phyloP scores from a whole-genome alignment of 2,113 vertebrate species.

The Seriola aureovittata region DNA sequence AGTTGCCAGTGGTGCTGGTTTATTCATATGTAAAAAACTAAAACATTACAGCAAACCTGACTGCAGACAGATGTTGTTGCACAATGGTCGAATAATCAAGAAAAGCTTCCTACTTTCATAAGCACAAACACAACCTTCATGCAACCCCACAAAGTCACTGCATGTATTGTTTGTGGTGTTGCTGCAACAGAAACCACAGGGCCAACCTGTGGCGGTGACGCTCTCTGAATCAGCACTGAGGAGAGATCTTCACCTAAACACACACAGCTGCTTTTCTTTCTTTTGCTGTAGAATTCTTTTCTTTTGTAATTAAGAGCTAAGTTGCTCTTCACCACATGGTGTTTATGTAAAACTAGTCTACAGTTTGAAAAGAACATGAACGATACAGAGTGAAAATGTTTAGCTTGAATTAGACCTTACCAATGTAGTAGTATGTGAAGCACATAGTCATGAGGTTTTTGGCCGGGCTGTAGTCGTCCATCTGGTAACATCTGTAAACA shows the following conservation, averaged over 20 bases:
- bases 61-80: constrained; percentile 25
- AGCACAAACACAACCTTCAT: constrained; percentile 19
- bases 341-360: background rate
- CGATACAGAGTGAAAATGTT: background rate
- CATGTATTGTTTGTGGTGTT: constrained; percentile 16
- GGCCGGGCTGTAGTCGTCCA: constrained; percentile 97
- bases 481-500: constrained; percentile 92
- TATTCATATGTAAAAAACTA: background rate
- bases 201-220: background rate
- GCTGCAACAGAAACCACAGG: constrained; percentile 55
- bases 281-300: background rate
- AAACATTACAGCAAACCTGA: background rate
- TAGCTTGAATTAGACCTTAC: constrained; percentile 80
- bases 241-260: background rate
- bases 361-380: background rate
- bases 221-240: constrained; percentile 18
- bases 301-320: background rate
- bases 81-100: background rate
- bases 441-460: constrained; percentile 99
- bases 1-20: background rate
- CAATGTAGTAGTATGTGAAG: constrained; percentile 95
- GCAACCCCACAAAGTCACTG: background rate
- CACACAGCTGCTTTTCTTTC: background rate
- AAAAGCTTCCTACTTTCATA: constrained; percentile 32
- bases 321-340: background rate